These are phyloP conservation scores for Melanotaenia trifasciata DNA, from an alignment of 2,797 vertebrate species.

Conservation along the genomic window DNA sequence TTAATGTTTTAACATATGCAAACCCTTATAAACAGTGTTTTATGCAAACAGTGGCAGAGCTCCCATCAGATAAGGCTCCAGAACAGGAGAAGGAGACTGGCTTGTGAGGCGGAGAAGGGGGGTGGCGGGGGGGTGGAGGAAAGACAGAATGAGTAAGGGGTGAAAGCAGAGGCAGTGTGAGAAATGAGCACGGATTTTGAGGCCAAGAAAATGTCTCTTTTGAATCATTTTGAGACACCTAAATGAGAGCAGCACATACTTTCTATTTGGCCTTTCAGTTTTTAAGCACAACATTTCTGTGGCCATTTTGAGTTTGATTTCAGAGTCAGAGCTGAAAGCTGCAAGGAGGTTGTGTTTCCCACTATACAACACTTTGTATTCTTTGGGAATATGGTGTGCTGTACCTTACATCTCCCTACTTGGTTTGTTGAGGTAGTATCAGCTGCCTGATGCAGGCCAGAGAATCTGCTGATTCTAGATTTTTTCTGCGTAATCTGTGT, in stretches of 20 bases:
- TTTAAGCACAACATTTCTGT: slow-evolving; percentile 20
- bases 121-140: slow-evolving; percentile 28
- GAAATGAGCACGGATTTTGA: slow-evolving; percentile 51
- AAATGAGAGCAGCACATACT: slow-evolving; percentile 38
- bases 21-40: slow-evolving; percentile 85
- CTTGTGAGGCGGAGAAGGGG: slow-evolving; percentile 60
- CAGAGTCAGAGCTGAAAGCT: neutral
- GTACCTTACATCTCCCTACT: neutral
- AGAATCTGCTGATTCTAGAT: slow-evolving; percentile 54
- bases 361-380: neutral
- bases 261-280: slow-evolving; percentile 31
- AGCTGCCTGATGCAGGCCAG: slow-evolving; percentile 49
- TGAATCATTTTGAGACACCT: slow-evolving; percentile 30
- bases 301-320: neutral
- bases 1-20: slow-evolving; percentile 87
- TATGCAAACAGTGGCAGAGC: slow-evolving; percentile 84
- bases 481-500: slow-evolving; percentile 61
- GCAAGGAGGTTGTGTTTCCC: neutral
- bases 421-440: slow-evolving; percentile 37
- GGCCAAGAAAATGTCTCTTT: slow-evolving; percentile 45
- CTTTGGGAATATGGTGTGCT: neutral
- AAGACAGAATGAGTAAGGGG: slow-evolving; percentile 60
- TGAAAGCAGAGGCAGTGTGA: slow-evolving; percentile 63
- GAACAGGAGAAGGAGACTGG: slow-evolving; percentile 78
- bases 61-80: slow-evolving; percentile 85